Evolutionary conservation across 2,888 invertebrate species (phyloP), one percentile per base, ranked within the genome.

Genomic region (Chesias legatella): DNA sequence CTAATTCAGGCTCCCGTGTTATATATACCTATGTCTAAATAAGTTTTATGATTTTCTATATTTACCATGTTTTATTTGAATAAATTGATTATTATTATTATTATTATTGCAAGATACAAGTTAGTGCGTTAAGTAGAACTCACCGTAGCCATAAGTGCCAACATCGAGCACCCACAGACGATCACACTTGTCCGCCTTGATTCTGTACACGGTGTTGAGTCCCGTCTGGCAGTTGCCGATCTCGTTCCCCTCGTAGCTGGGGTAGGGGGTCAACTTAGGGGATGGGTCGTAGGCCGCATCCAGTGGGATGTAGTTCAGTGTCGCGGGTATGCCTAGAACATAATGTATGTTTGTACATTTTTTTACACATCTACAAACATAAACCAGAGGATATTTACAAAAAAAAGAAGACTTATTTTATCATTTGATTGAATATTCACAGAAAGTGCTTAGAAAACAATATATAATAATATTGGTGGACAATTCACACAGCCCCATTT

Each of bases 161-260:
- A 94, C 94, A 63, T 95, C 95, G 36, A 95, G 73, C 0, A 94
- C 94, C 95, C 95, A 95, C 0, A 95, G 89, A 33, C 95, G 90
- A 54, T 94, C 92, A 63, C 95, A 95, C 51, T 90, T 89, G 56
- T 95, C 95, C 0, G 91, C 94, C 62, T 94, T 93, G 51, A 95
- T 92, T 61, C 95, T 91, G 75, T 95, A 95, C 3, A 92, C 94
- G 0, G 94, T 95, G 36, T 91, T 93, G 6, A 95, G 89, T 8
- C 94, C 94, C 43, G 77, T 90, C 39, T 92, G 91, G 58, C 95
- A 95, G 71, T 94, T 93, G 7, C 94, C 95, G 28, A 94, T 88
- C 51, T 91, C 91, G 62, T 95, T 95, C 61, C 91, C 91, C 27
- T 90, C 86, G 90, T 92, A 94, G 66, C 92, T 92, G 5, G 95